Conservation (phyloP, 2,888 invertebrate genomes). For the Erynnis tages region DNA sequence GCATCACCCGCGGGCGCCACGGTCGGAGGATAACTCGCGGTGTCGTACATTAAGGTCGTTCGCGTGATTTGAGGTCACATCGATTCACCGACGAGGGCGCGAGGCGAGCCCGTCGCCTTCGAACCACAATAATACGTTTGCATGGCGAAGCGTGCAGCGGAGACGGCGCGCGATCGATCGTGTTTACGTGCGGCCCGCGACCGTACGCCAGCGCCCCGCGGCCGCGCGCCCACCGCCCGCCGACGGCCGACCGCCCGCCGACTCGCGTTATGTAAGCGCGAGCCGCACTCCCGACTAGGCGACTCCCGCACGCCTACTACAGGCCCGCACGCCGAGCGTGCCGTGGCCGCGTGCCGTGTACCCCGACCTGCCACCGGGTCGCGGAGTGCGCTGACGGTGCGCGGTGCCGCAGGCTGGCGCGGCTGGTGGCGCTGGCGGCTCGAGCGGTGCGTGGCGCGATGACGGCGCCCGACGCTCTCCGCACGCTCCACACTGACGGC, state of each 20-base stretch:
- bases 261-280: slow-evolving; percentile 15
- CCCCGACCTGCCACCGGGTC: too few relatives aligned
- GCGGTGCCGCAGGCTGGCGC: slow-evolving; percentile 17
- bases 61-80: slow-evolving; percentile 27
- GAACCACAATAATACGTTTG: slow-evolving; percentile 6
- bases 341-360: too few relatives aligned
- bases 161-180: slow-evolving; percentile 32
- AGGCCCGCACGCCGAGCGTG: too few relatives aligned
- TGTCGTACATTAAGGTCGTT: slow-evolving; percentile 26
- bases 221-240: slow-evolving; percentile 3
- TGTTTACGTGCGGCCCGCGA: slow-evolving; percentile 30
- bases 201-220: slow-evolving; percentile 1
- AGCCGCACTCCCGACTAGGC: too few relatives aligned
- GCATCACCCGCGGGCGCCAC: slow-evolving; percentile 1
- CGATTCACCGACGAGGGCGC: slow-evolving; percentile 24
- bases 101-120: slow-evolving; percentile 7
- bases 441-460: too few relatives aligned
- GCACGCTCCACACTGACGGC: too few relatives aligned
- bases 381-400: too few relatives aligned
- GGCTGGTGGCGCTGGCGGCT: too few relatives aligned
- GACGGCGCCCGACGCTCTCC: too few relatives aligned
- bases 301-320: too few relatives aligned
- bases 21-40: not conserved
- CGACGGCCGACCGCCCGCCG: slow-evolving; percentile 20
- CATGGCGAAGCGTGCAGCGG: slow-evolving; percentile 28